These are phyloP conservation scores for Stenolophus ochropezus DNA, from an alignment of 2,888 invertebrate genomes.

Conservation along the genomic window DNA sequence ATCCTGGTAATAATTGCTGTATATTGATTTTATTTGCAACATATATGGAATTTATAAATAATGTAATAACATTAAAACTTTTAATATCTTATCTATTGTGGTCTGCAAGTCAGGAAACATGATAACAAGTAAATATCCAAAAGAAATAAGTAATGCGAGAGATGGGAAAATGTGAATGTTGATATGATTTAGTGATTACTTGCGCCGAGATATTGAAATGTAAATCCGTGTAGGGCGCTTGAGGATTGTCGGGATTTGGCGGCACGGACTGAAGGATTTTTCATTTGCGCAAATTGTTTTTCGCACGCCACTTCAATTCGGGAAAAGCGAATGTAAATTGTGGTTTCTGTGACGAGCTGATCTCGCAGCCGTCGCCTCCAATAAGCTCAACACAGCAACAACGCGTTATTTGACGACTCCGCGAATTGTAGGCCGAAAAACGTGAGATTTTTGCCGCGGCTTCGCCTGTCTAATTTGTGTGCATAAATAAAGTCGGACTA, in stretches of 20 bases:
- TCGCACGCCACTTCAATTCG: slow-evolving; percentile 18
- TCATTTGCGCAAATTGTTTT: slow-evolving; percentile 38
- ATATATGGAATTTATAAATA: not conserved
- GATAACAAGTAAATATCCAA: no score
- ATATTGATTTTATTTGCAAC: not conserved
- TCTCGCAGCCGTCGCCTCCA: not conserved
- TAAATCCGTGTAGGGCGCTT: slow-evolving; percentile 10
- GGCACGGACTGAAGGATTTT: slow-evolving; percentile 31
- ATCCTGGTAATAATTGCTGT: not conserved
- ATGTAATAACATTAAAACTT: not conserved
- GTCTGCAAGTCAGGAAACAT: not conserved
- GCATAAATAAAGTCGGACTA: not conserved
- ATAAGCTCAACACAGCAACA: not conserved
- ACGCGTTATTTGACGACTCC: no score
- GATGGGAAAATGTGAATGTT: no score
- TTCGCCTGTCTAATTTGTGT: not conserved
- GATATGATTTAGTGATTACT: not conserved
- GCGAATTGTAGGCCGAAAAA: no score
- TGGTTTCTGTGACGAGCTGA: slow-evolving; percentile 6
- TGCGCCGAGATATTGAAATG: slow-evolving; percentile 14
- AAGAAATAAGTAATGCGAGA: no score
- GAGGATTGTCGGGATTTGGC: not conserved
- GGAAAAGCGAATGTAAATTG: slow-evolving; percentile 22
- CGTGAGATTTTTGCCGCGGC: not conserved
- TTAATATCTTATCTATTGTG: not conserved